Evolutionary conservation across 2,797 vertebrate genomes (phyloP), one percentile per base, ranked within the genome.

Genomic region (Nasua narica): DNA sequence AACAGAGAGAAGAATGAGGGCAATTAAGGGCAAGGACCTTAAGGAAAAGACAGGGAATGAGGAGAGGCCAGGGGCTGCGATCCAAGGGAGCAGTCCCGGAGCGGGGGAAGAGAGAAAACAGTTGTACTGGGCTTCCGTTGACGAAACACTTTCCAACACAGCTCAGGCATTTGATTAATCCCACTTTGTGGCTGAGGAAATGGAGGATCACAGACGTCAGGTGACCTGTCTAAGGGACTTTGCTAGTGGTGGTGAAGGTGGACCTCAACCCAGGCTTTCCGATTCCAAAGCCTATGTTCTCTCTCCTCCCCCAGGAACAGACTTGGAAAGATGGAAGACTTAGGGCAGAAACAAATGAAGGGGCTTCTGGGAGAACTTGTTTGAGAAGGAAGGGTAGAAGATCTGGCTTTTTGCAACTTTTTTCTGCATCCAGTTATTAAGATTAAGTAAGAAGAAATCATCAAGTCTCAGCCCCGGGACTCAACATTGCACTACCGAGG

Each of bases 81-180:
- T 65, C 97, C 69, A 84, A 90, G 90, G 65, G 37, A 84, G 76
- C 85, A 21, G 91, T 78, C 78, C 96, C 96, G 25, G 83, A 46
- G 88, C 79, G n/a, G 67, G 48, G 40, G 27, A 48, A 87, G 82
- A 67, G 46, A 74, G 77, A 90, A 90, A 87, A 70, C 62, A 56
- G 18, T 77, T 81, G 90, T 48, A 12, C 79, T 5, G 60, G 62
- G 89, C 95, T 96, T 92, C 96, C 46, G 90, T 85, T 94, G 50
- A 72, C 50, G 65, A 56, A 86, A 91, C 37, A 1, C 43, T 70
- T 85, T 52, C 86, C 95, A 29, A 48, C 52, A 19, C 10, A 25
- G 56, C 3, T 3, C 27, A 48, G 48, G 77, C 67, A 32, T 50
- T 70, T 69, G 32, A 58, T 69, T 46, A 74, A 23, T 77, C 46